Evolutionary conservation across 2,888 invertebrate species (phyloP), one percentile per base, ranked within the genome.

Genomic region (Synanthedon andrenaeformis): DNA sequence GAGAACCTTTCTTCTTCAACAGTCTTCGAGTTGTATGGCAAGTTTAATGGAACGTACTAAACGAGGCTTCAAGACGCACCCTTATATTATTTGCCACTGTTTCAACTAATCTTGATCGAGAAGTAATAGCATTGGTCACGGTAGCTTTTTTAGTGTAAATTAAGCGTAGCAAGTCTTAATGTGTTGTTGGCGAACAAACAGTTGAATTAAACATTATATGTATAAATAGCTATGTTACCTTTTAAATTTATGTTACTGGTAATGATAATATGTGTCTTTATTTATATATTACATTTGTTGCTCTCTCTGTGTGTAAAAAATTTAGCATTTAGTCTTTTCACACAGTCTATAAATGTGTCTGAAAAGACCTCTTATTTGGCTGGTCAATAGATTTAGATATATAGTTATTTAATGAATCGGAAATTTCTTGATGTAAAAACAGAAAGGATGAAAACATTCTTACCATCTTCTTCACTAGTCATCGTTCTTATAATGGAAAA

Each of bases 51-150:
- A 49, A 19, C 49, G 17, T n/a, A 13, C 52, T 56, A 65, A 77
- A 74, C 70, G 65, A 61, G 58, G 70, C 76, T 67, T 56, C 57
- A 67, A 72, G 75, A 76, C 74, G 72, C 76, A 62, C 75, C 76
- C 63, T 72, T 71, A 70, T 74, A 72, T 72, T 75, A 72, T 64
- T 59, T 64, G 67, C 65, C 69, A 71, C 70, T 72, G 72, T 68
- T 76, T 69, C 63, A 60, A 64, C 67, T 75, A 72, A 82, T 82
- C 82, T 79, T 79, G 82, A 83, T 82, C 65, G 63, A 64, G 63
- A 64, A 53, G 60, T 80, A 82, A 81, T 80, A 77, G 75, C 67
- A 57, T 56, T 58, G 61, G 82, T 81, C 83, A 83, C 82, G 83
- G 75, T 71, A 82, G 70, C 67, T 65, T 66, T 67, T 68, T 64